Percentiles rank a stretch among this genome's conserved stretches.
These are phyloP conservation scores for Xenus cinereus DNA, from an alignment of 2,113 vertebrate genomes.

Conservation along the genomic window DNA sequence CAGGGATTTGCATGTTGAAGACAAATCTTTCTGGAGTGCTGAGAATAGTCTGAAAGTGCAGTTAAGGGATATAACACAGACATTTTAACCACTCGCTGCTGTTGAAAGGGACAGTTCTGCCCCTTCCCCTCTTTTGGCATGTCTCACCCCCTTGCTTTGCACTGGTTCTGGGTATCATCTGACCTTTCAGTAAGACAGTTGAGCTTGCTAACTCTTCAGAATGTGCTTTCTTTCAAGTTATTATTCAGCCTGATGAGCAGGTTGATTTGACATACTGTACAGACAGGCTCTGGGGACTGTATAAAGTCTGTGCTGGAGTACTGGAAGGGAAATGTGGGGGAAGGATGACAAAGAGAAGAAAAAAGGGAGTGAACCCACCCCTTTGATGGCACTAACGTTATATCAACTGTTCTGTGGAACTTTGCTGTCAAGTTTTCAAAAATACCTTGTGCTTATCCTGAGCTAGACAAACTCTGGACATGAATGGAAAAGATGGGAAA, in stretches of 20 bases:
- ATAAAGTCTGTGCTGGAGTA: neutral
- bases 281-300: neutral
- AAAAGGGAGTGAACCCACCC: neutral
- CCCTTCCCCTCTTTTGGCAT: neutral
- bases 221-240: neutral
- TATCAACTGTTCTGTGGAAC: neutral
- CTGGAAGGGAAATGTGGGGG: neutral
- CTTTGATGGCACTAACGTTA: neutral
- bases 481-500: neutral
- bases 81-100: neutral
- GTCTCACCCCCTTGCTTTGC: neutral
- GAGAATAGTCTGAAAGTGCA: neutral
- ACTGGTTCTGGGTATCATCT: neutral
- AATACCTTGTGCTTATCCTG: neutral
- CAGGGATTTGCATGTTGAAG: neutral
- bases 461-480: neutral
- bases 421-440: neutral
- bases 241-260: neutral
- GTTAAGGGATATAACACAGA: neutral
- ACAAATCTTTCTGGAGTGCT: neutral
- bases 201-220: neutral
- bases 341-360: neutral
- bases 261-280: neutral
- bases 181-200: neutral
- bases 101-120: neutral